Evolutionary conservation across 2,888 invertebrate genomes (phyloP).

Genomic region (Leucoma salicis): DNA sequence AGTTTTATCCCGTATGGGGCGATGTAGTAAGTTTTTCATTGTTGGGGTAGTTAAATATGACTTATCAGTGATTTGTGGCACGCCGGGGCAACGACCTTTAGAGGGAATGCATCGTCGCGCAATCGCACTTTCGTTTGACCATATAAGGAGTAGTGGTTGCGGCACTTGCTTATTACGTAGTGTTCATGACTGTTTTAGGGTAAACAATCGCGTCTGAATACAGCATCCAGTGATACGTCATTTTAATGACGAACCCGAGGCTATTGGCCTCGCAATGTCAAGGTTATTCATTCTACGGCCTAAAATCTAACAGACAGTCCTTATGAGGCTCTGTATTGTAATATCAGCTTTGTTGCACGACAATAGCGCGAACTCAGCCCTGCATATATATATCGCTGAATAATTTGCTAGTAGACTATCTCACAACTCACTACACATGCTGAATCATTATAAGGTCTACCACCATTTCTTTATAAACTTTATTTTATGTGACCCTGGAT

Average conservation of each 20-base stretch:
- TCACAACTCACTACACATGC: too few species aligned
- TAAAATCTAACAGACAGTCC: constrained; percentile 31
- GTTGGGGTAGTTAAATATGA: constrained; percentile 29
- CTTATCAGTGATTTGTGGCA: constrained; percentile 50
- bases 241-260: constrained; percentile 38
- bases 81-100: constrained; percentile 70
- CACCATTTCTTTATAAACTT: too few species aligned
- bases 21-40: constrained; percentile 25
- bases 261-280: constrained; percentile 64
- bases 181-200: constrained; percentile 63
- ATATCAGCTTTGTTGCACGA: constrained; percentile 28
- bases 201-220: constrained; percentile 40
- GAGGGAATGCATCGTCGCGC: constrained; percentile 71
- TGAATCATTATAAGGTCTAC: too few species aligned
- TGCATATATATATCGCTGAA: too few species aligned
- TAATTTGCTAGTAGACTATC: too few species aligned
- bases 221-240: constrained; percentile 33
- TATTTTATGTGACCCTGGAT: too few species aligned
- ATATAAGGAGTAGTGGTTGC: constrained; percentile 73
- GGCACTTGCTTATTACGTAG: constrained; percentile 53
- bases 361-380: too few species aligned
- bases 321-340: constrained; percentile 22
- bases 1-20: constrained; percentile 32
- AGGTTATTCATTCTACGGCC: constrained; percentile 44
- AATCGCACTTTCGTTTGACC: constrained; percentile 74